Conservation (phyloP, 2,888 invertebrate species). For the Lasioglossum zephyrum region DNA sequence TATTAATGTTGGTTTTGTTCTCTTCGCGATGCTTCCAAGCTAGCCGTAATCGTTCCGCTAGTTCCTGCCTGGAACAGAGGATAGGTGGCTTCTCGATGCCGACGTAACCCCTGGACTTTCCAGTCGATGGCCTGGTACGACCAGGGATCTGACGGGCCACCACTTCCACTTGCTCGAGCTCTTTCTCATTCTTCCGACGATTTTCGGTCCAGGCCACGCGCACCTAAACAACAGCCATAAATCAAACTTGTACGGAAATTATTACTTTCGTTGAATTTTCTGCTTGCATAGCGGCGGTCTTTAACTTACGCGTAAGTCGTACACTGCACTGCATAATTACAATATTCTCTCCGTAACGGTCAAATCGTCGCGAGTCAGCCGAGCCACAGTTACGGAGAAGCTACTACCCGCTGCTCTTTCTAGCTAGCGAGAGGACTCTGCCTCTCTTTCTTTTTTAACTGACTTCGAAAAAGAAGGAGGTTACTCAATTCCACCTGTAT, state of each 20-base stretch:
- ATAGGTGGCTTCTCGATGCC: conserved; percentile 75
- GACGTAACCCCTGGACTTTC: conserved; percentile 32
- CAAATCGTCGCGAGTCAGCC: no score
- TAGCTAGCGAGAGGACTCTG: no score
- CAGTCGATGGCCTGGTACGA: conserved; percentile 64
- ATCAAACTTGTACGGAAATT: no score
- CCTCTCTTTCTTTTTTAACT: no score
- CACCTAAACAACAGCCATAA: conserved; percentile 58
- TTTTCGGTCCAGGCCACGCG: conserved; percentile 80
- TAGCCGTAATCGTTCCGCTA: conserved; percentile 84
- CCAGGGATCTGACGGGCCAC: conserved; percentile 80
- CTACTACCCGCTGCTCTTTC: no score
- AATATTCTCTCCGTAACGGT: no score
- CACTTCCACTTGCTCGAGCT: conserved; percentile 74
- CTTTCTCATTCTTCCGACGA: conserved; percentile 50
- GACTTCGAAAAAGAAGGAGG: no score
- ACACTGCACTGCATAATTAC: background rate
- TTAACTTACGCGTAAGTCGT: background rate
- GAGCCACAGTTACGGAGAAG: no score
- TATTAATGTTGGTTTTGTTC: conserved; percentile 87
- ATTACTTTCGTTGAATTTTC: background rate
- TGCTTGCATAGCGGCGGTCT: background rate
- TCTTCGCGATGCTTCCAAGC: conserved; percentile 85
- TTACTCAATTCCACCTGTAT: no score
- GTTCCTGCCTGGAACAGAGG: conserved; percentile 84